phyloP scores from a whole-genome alignment of 1,140 invertebrate genomes.

The Copidosoma floridanum region DNA sequence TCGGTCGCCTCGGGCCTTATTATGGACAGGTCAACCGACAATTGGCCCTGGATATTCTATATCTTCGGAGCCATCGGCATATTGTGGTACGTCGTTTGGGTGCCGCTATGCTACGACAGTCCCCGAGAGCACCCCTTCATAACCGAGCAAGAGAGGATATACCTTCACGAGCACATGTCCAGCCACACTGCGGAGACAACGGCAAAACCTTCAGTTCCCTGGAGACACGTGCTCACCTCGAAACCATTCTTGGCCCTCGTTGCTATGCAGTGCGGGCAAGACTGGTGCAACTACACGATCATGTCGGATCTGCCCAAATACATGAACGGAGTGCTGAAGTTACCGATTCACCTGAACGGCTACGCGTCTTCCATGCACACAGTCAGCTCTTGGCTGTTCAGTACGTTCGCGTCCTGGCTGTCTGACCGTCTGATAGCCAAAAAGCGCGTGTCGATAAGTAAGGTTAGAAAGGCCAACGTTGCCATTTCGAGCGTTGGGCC shows the following conservation, averaged over 20 bases:
- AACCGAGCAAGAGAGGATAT: conserved; percentile 69
- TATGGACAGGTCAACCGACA: conserved; percentile 46
- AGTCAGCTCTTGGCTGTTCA: conserved; percentile 56
- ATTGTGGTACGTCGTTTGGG: conserved; percentile 70
- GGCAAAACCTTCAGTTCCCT: conserved; percentile 61
- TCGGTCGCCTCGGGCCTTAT: conserved; percentile 6
- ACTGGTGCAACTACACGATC: conserved; percentile 78
- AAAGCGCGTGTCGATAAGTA: conserved; percentile 54
- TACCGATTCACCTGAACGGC: conserved; percentile 68
- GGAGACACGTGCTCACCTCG: conserved; percentile 71
- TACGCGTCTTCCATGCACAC: conserved; percentile 53
- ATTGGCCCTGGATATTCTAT: conserved; percentile 75
- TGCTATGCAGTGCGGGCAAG: conserved; percentile 39
- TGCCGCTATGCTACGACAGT: conserved; percentile 67
- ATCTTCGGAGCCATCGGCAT: conserved; percentile 72
- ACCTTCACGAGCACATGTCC: conserved; percentile 56
- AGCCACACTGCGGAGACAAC: conserved; percentile 47
- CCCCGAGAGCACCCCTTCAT: conserved; percentile 79
- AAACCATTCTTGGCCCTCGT: conserved; percentile 69
- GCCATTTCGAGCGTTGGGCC: conserved; percentile 2
- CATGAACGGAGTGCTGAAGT: conserved; percentile 77
- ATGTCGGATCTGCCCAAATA: conserved; percentile 81
- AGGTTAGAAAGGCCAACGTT: conserved; percentile 45
- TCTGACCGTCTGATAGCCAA: conserved; percentile 60
- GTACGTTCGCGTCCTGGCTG: conserved; percentile 57